phyloP scores from a whole-genome alignment of 2,888 invertebrate species.

The Tetrapedia diversipes region DNA sequence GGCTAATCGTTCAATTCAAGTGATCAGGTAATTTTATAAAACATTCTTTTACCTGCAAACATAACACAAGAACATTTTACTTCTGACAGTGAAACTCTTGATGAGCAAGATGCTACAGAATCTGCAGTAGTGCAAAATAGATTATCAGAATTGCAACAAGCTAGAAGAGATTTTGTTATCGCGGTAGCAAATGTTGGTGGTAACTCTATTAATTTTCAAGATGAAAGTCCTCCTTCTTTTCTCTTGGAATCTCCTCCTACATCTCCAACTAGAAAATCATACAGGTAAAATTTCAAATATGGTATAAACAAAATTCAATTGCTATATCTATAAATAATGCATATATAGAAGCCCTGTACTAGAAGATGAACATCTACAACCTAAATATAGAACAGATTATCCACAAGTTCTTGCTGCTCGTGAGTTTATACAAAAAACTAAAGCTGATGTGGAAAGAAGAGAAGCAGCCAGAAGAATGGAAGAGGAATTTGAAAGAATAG shows the following conservation, averaged over 20 bases:
- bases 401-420: conserved; percentile 71
- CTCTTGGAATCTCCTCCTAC: not conserved
- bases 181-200: conserved; percentile 74
- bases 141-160: conserved; percentile 74
- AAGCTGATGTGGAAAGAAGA: conserved; percentile 40
- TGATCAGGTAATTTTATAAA: conserved; percentile 63
- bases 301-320: not conserved
- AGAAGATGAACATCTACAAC: conserved; percentile 54
- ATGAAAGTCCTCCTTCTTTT: conserved; percentile 29
- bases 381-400: conserved; percentile 66
- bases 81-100: conserved; percentile 62
- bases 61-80: not conserved
- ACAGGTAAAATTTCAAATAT: conserved; percentile 25
- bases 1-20: conserved; percentile 72
- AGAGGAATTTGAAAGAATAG: conserved; percentile 60
- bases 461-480: conserved; percentile 58
- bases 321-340: not conserved
- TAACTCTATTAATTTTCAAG: conserved; percentile 67
- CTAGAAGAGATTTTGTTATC: conserved; percentile 78
- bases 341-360: conserved; percentile 61
- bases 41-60: not conserved
- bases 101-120: conserved; percentile 75
- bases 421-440: conserved; percentile 53
- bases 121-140: conserved; percentile 67
- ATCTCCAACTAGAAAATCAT: conserved; percentile 16